A percentile compares a stretch with the other conserved stretches of the same genome.
Conservation (phyloP, 2,797 vertebrate genomes). For the Silurus aristotelis region DNA sequence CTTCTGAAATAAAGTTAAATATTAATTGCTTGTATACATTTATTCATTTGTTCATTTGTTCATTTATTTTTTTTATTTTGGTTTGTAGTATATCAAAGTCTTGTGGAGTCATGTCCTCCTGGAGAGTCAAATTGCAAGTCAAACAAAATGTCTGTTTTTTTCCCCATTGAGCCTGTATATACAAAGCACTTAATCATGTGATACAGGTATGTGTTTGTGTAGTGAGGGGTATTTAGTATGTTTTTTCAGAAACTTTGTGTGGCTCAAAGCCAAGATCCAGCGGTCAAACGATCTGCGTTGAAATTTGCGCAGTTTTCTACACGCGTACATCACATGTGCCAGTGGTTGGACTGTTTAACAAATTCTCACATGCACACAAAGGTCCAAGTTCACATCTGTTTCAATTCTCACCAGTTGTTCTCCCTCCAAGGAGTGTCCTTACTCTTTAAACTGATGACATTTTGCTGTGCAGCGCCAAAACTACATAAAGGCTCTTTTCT, state of each 20-base stretch:
- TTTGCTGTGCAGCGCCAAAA: slow-evolving; percentile 5
- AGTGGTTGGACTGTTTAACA: not conserved
- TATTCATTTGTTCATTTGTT: not conserved
- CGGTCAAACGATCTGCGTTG: not conserved
- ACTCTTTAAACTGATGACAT: slow-evolving; percentile 6
- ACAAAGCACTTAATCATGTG: not conserved
- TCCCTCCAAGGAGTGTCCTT: not conserved
- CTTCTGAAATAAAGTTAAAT: no score
- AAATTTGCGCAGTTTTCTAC: not conserved
- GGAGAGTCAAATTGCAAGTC: not conserved
- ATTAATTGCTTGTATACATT: not conserved
- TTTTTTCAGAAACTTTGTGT: not conserved
- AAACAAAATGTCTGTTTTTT: no score
- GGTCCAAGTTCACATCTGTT: slow-evolving; percentile 18
- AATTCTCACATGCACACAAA: not conserved
- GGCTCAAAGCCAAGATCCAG: not conserved
- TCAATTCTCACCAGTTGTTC: not conserved
- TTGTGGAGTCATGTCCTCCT: not conserved
- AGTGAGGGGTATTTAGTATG: not conserved
- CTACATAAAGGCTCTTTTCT: not conserved
- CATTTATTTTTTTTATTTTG: no score
- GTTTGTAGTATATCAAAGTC: not conserved
- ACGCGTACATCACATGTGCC: not conserved
- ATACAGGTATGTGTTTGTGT: not conserved
- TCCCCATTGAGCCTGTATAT: not conserved